Percentiles rank a stretch among this genome's conserved stretches.
These are phyloP conservation scores for Fragum fragum DNA, from an alignment of 2,888 invertebrate genomes.

Conservation along the genomic window DNA sequence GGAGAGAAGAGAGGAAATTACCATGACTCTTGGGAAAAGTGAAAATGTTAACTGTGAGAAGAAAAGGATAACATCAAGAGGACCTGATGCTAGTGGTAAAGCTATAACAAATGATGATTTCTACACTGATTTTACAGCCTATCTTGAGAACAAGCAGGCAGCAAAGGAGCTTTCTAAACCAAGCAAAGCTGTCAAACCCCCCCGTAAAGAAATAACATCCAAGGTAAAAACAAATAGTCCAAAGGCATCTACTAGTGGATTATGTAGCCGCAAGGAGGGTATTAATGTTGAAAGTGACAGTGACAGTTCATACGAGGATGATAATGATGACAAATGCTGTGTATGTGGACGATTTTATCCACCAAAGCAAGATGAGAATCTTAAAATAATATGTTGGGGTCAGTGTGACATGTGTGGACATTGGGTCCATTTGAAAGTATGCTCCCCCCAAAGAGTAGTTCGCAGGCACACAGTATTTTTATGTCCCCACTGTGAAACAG, in stretches of 20 bases:
- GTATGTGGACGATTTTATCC: constrained; percentile 26
- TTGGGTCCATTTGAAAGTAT: constrained; percentile 2
- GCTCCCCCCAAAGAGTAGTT: background rate
- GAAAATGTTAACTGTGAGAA: background rate
- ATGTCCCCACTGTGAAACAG: constrained; percentile 1
- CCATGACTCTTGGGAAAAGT: background rate
- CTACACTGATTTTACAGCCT: background rate
- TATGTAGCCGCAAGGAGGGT: background rate
- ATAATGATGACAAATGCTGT: constrained; percentile 25
- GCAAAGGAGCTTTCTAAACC: background rate
- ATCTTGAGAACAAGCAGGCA: background rate
- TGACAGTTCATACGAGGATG: too few species aligned
- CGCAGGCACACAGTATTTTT: background rate
- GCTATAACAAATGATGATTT: constrained; percentile 27
- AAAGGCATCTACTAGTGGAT: constrained; percentile 25
- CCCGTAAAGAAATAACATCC: too few species aligned
- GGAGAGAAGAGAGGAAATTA: constrained; percentile 5
- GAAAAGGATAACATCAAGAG: background rate
- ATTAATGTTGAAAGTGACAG: background rate
- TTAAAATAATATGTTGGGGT: constrained; percentile 25
- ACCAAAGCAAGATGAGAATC: background rate
- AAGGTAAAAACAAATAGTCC: background rate
- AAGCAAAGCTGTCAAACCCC: constrained; percentile 2
- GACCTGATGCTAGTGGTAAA: constrained; percentile 21
- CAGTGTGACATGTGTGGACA: constrained; percentile 18